Evolutionary conservation across 1,140 invertebrate genomes (phyloP).

Genomic region (Heliconius hewitsoni): DNA sequence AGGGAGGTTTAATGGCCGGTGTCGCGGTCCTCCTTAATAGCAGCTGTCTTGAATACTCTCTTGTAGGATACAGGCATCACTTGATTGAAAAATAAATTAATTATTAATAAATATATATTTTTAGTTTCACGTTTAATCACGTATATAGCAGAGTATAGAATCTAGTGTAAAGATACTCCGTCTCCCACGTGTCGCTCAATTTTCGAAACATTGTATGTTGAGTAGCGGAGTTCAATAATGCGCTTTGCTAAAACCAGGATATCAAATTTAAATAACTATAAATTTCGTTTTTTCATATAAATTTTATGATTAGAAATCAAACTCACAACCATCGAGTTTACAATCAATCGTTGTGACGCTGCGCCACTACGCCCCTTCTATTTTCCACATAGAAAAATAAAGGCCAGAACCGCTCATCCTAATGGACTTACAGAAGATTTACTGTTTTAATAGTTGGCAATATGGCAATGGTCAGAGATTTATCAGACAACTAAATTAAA

Average conservation of each 20-base stretch:
- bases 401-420: slow-evolving; percentile 3
- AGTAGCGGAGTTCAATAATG: not conserved
- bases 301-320: not conserved
- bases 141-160: not conserved
- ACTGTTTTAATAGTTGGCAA: slow-evolving; percentile 59
- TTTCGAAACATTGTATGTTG: too few relatives aligned
- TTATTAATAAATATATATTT: not conserved
- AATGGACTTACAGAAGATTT: slow-evolving; percentile 47
- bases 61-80: slow-evolving; percentile 9
- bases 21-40: slow-evolving; percentile 40
- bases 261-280: too few relatives aligned
- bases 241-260: not conserved
- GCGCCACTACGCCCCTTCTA: not conserved
- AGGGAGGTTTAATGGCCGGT: slow-evolving; percentile 40
- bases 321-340: not conserved
- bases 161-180: not conserved
- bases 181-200: too few relatives aligned
- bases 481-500: slow-evolving; percentile 58
- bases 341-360: not conserved
- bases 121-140: not conserved
- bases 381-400: not conserved
- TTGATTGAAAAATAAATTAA: not conserved
- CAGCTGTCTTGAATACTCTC: slow-evolving; percentile 33
- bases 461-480: slow-evolving; percentile 52
- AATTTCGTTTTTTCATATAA: not conserved